Evolutionary conservation across 2,888 invertebrate species (phyloP).

Genomic region (Microplitis manilae): DNA sequence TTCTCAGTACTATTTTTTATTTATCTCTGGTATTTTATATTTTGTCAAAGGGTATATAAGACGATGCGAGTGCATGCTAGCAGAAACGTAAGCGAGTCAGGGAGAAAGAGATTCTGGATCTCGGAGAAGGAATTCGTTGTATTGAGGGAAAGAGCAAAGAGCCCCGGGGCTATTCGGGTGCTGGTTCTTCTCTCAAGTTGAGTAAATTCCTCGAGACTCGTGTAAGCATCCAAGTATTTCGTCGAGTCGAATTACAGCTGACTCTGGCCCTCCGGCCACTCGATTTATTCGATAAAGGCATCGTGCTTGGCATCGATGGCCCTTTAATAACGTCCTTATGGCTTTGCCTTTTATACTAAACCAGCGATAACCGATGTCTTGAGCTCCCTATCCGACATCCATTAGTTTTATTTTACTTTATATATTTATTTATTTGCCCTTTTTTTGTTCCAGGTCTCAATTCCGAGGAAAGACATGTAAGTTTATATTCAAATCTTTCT

Average conservation of each 20-base stretch:
- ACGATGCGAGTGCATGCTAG: neutral
- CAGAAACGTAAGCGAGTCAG: neutral
- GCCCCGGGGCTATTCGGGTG: neutral
- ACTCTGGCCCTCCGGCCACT: conserved; percentile 25
- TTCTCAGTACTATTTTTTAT: neutral
- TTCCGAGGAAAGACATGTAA: conserved; percentile 80
- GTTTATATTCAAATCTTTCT: conserved; percentile 61
- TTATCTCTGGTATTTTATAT: neutral
- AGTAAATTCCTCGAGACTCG: conserved; percentile 9
- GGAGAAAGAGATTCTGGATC: neutral
- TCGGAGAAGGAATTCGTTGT: neutral
- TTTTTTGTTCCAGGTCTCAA: conserved; percentile 74
- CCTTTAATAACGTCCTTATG: conserved; percentile 35
- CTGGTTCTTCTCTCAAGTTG: neutral
- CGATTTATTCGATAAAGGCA: conserved; percentile 33
- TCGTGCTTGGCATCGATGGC: conserved; percentile 35
- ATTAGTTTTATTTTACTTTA: neutral
- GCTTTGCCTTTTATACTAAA: neutral
- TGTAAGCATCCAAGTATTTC: conserved; percentile 34
- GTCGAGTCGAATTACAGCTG: conserved; percentile 32
- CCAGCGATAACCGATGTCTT: neutral
- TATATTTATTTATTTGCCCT: conserved; percentile 26
- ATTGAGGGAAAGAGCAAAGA: conserved; percentile 5
- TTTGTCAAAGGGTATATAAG: conserved; percentile 1
- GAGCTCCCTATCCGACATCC: neutral